Conservation (phyloP, 1,140 invertebrate species). For the Drosophila micromelanica region DNA sequence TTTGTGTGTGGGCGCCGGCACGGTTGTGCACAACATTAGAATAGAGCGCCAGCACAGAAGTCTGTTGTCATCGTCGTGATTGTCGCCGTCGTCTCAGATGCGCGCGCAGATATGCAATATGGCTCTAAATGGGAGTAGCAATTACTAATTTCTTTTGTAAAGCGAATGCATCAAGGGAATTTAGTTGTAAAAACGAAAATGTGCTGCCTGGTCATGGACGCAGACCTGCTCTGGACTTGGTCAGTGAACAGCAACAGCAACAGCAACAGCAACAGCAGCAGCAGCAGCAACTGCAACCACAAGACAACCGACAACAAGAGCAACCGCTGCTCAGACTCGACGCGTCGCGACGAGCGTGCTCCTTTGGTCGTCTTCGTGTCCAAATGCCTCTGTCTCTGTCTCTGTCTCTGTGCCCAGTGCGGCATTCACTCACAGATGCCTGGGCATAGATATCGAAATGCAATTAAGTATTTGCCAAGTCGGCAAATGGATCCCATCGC, state of each 20-base stretch:
- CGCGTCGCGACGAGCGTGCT: not conserved
- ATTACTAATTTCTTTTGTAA: slow-evolving; percentile 80
- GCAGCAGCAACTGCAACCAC: too few relatives aligned
- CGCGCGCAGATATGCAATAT: slow-evolving; percentile 45
- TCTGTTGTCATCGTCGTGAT: slow-evolving; percentile 47
- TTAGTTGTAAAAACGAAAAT: slow-evolving; percentile 77
- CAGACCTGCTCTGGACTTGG: not conserved
- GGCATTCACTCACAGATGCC: slow-evolving; percentile 81
- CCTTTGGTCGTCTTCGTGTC: slow-evolving; percentile 27
- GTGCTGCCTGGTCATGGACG: not conserved
- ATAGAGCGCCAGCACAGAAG: slow-evolving; percentile 1
- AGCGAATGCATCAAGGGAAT: slow-evolving; percentile 72
- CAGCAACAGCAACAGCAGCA: not conserved
- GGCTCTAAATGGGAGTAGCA: slow-evolving; percentile 77
- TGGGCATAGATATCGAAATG: slow-evolving; percentile 84
- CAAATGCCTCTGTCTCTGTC: slow-evolving; percentile 38
- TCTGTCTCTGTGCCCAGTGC: slow-evolving; percentile 44
- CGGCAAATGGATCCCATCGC: slow-evolving; percentile 62
- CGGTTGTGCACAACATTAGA: slow-evolving; percentile 41
- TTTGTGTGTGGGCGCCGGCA: slow-evolving; percentile 25
- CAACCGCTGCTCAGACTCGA: not conserved
- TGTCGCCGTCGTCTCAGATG: slow-evolving; percentile 27
- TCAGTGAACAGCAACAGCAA: not conserved
- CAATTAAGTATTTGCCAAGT: slow-evolving; percentile 84
- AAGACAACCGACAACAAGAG: slow-evolving; percentile 5